A percentile compares a stretch with the other conserved stretches of the same genome.
Evolutionary conservation across 2,797 vertebrate genomes (phyloP).

Genomic region (Danio tinwini): DNA sequence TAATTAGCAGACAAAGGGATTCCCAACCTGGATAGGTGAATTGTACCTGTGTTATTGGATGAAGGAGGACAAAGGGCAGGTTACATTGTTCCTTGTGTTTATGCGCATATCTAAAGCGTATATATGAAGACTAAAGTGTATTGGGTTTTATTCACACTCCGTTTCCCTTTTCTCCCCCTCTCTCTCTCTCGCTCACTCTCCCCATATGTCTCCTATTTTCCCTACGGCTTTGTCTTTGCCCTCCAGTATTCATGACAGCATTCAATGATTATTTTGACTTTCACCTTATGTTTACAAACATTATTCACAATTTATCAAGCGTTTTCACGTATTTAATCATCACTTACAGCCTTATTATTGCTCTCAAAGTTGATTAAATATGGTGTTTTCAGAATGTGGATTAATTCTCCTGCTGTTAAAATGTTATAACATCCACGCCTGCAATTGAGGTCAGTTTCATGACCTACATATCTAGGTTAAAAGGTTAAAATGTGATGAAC

Average conservation of each 20-base stretch:
- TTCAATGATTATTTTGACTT: background rate
- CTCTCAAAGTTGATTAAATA: background rate
- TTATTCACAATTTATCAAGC: background rate
- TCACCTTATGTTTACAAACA: background rate
- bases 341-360: background rate
- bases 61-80: slow-evolving; percentile 6
- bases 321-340: no score
- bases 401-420: slow-evolving; percentile 12
- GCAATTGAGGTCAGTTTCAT: slow-evolving; percentile 27
- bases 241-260: slow-evolving; percentile 1
- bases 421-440: background rate
- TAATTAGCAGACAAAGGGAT: background rate
- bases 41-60: background rate
- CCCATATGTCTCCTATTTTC: slow-evolving; percentile 15
- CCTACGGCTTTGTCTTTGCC: slow-evolving; percentile 36
- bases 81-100: background rate
- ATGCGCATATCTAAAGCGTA: background rate
- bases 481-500: slow-evolving; percentile 7
- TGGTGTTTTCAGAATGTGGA: background rate
- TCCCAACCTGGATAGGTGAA: background rate
- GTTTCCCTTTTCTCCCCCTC: background rate
- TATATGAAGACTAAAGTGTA: background rate
- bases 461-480: slow-evolving; percentile 29
- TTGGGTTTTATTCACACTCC: background rate
- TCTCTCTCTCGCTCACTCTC: background rate